These are phyloP conservation scores for Heterodera filipjevi DNA, from an alignment of 2,888 invertebrate genomes.

Conservation along the genomic window DNA sequence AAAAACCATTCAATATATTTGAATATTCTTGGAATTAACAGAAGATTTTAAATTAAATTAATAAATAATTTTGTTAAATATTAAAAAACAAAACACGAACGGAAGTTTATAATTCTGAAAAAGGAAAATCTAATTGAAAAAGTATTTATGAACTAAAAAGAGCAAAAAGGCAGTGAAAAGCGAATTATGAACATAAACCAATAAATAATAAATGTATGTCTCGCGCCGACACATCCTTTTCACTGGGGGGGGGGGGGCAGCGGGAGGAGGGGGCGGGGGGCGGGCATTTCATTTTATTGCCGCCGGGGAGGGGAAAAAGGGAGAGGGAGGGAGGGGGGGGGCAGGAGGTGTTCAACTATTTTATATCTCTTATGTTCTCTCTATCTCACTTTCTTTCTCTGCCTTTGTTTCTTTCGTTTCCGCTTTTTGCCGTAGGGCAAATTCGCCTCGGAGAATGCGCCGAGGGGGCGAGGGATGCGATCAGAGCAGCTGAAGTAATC, in stretches of 20 bases:
- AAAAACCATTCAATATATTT: neutral
- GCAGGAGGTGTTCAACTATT: neutral
- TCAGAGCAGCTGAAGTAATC: neutral
- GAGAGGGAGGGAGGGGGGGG: too few relatives aligned
- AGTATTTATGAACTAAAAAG: neutral
- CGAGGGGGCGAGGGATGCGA: neutral
- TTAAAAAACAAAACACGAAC: too few relatives aligned
- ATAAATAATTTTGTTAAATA: too few relatives aligned
- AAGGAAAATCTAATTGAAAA: neutral
- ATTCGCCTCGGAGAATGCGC: neutral
- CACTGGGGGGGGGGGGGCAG: neutral
- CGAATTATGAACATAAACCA: neutral
- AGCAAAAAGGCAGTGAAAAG: neutral
- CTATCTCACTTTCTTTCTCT: neutral
- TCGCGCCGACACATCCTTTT: neutral
- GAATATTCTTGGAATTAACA: too few relatives aligned
- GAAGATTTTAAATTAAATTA: too few relatives aligned
- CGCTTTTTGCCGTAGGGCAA: constrained; percentile 7
- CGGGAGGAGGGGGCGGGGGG: neutral
- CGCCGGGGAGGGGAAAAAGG: neutral
- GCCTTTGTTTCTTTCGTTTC: neutral
- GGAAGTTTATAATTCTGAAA: too few relatives aligned
- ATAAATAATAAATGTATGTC: neutral
- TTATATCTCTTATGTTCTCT: neutral
- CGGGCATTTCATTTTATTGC: neutral